Base-by-base conservation (phyloP, 2,888 invertebrate species). In the Dryobota labecula region DNA sequence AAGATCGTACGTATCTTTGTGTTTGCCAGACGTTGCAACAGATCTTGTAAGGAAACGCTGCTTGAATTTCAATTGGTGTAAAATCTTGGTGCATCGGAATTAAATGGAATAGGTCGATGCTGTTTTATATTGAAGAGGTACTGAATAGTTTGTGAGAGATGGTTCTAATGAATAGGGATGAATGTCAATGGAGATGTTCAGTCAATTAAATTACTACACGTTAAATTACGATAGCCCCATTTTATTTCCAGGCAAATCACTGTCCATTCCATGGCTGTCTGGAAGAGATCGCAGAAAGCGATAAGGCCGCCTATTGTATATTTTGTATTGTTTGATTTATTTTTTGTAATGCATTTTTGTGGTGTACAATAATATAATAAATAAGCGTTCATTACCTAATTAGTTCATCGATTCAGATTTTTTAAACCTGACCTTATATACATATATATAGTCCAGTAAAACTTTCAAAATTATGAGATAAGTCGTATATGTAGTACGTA, bases 1-100 rank as follows among this genome's bases (percentile, higher is more conserved):
- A 94, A 94, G 94, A 93, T 91, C 90, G 90, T 90, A 92, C 92
- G 91, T 92, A 90, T 92, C 91, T 92, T 92, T 94, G 90, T 91
- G 89, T 91, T 89, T 90, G 90, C 89, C 87, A 90, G 89, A 88
- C 89, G 88, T 86, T 89, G 89, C 88, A 86, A 89, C 89, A 83
- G 89, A 89, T 89, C 89, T 85, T 85, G 84, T 78, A 79, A 77
- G 67, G 65, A 75, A 64, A 86, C 85, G 88, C 80, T 77, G 18
- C 9, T 62, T 76, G 89, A 89, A 89, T 89, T 80, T 85, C 77
- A 86, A 86, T 85, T 68, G 64, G 58, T 57, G 36, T 68, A 73
- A 83, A 86, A 82, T 77, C 84, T 73, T 81, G 15, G 84, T 60
- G 67, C 74, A 83, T 74, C 24, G 71, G 54, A 77, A 75, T 75